Evolutionary conservation across 2,797 vertebrate genomes (phyloP), one percentile per base, ranked within the genome.

Genomic region (Chromobotia macracanthus): DNA sequence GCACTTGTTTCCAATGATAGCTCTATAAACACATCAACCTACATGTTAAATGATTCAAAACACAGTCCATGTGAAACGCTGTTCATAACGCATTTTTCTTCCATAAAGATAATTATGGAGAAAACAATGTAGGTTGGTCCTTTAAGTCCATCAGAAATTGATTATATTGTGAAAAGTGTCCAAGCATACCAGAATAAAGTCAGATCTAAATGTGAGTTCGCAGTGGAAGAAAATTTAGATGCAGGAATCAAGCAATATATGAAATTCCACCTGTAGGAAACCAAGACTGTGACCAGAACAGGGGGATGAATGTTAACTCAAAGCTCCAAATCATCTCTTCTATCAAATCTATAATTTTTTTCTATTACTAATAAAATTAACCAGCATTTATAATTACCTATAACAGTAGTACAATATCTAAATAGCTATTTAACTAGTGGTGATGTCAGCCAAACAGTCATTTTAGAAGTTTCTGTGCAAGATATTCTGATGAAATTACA

Each of bases 1-100:
- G 38, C 64, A 78, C 51, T 67, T 78, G 35, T 41, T 72, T 51
- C 21, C 58, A 55, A 67, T 74, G 50, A 68, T 46, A 4, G 55
- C 9, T 61, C 75, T 77, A 69, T 58, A 58, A 58, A 76, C 23
- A 69, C 28, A 15, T 13, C 7, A 5, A 41, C 51, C 64, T 56
- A 46, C 50, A 55, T 56, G 19, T 56, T 67, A 31, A 31, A n/a
- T 13, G 7, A 35, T 61, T 60, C 25, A 35, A 67, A 76, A 28
- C 35, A 11, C 44, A 66, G 38, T 56, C 21, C 56, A 44, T 11
- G 23, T 12, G 31, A 74, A 25, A 13, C 38, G 53, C 10, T 16
- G n/a, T 28, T 11, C 35, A 19, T 16, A 58, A 58, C n/a, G 51
- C 3, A 58, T 76, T 68, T 58, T 16, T 16, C 38, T 19, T 28